Evolutionary conservation across 2,888 invertebrate genomes (phyloP), one percentile per base, ranked within the genome.

Genomic region (Tenthredo notha): DNA sequence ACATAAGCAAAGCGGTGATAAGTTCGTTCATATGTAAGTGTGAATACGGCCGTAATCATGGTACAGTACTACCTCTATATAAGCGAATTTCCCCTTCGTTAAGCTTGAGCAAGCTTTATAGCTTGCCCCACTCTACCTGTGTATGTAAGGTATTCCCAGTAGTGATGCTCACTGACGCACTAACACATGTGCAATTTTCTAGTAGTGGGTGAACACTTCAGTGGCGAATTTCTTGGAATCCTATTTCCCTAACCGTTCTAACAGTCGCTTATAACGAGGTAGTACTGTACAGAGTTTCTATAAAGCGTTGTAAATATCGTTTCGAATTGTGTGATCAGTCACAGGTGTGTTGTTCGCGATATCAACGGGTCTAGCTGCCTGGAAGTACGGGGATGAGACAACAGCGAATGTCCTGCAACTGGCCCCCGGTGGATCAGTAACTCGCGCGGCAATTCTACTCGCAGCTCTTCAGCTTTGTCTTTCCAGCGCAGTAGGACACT

Each of bases 381-480:
- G 94, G 87, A 95, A 96, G 90, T 97, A 96, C 89, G 97, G 97
- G 5, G 93, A 93, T 0, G 93, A 94, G 87, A 94, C 96, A 2
- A 94, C 95, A 67, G 95, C 95, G 86, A 97, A 97, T 90, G 95
- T 97, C 88, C 92, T 97, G 84, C 95, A 96, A 92, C 94, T 94
- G 92, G 90, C 97, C 85, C 96, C 97, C 12, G 94, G 95, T 6
- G 96, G 96, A 43, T 92, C 95, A 33, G 92, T 95, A 0, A 93
- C 97, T 40, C 95, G 96, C 90, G 93, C 96, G 85, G 96, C 97
- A 84, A 95, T 97, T 3, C 94, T 97, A 40, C 94, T 98, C 43
- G 96, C 98, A 61, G 96, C 97, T 0, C 89, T 97, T 37, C 98
- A 98, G 91, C 94, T 98, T 0, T 96, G 96, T 88, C 94, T 97